Evolutionary conservation across 1,140 invertebrate species (phyloP), one percentile per base, ranked within the genome.

Genomic region (Cyclina sinensis): DNA sequence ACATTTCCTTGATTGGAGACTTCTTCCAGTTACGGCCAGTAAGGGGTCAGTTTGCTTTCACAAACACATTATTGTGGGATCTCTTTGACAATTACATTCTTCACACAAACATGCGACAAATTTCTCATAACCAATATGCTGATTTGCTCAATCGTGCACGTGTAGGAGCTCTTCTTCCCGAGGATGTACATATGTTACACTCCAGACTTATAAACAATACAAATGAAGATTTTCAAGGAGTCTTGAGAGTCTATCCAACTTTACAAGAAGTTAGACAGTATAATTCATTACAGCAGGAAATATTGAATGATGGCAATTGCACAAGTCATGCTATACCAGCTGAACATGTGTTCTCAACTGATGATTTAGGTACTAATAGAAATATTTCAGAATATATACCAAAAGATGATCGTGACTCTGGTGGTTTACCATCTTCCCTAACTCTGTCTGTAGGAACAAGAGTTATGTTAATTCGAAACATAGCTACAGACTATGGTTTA

Each of bases 251-350:
- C 43, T 43, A 7, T 43, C 43, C 43, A 4, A 89, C 70, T 16
- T 32, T 27, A 51, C 39, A 84, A 9, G 65, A 89, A 70, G 88
- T 89, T 21, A 54, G 79, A 37, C 2, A 16, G 18, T 81, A 89
- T 57, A 89, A 85, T 68, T 5, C 7, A 0, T 68, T 79, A 12
- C 65, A 78, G 2, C 88, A 89, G 32, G 46, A 30, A 54, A 35
- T 43, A 12, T 39, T 89, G 18, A n/a, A 7, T 48, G 35, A 18
- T n/a, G n/a, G 62, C 21, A 21, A 16, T 24, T n/a, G n/a, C n/a
- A n/a, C n/a, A n/a, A n/a, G n/a, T n/a, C n/a, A n/a, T n/a, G 21
- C 43, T 59, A n/a, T 89, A 39, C 4, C 18, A 27, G 88, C 81
- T 35, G 3, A 54, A 54, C 81, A 89, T 48, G 24, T 3, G 57